A percentile compares a stretch with the other conserved stretches of the same genome.
These are phyloP conservation scores for Brachionichthys hirsutus DNA, from an alignment of 2,113 vertebrate genomes.

Conservation along the genomic window DNA sequence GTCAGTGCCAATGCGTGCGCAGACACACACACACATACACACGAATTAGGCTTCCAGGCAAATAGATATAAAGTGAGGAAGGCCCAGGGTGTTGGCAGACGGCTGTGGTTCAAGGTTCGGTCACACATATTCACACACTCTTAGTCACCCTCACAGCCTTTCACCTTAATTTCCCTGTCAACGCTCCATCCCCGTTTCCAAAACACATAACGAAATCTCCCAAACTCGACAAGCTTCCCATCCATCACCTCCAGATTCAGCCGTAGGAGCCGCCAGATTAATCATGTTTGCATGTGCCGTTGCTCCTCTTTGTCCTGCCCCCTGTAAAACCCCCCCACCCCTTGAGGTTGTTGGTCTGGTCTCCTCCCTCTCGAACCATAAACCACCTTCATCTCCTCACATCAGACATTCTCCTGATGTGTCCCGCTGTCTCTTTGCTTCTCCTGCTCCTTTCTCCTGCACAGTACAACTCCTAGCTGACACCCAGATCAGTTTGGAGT, in stretches of 20 bases:
- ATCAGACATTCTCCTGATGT: conserved; percentile 40
- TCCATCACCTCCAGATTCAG: conserved; percentile 25
- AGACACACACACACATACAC: conserved; percentile 6
- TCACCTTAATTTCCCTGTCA: conserved; percentile 21
- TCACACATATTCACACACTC: conserved; percentile 32
- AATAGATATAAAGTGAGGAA: conserved; percentile 46
- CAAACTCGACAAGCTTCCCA: conserved; percentile 1
- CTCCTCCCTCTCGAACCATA: conserved; percentile 53
- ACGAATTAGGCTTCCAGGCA: conserved; percentile 29
- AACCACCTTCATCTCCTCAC: conserved; percentile 47
- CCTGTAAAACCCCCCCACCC: conserved; percentile 56
- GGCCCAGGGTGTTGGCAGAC: conserved; percentile 66
- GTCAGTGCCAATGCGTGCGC: conserved; percentile 29
- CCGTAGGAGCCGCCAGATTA: conserved; percentile 20
- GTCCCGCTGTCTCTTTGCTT: conserved; percentile 2
- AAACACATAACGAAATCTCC: conserved; percentile 16
- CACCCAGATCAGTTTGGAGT: conserved; percentile 62
- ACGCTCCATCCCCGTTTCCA: conserved; percentile 3
- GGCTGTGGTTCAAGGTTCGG: conserved; percentile 62
- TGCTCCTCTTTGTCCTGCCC: conserved; percentile 18
- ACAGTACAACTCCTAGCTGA: conserved; percentile 58
- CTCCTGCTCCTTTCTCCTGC: conserved; percentile 15
- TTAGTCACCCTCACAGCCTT: conserved; percentile 29
- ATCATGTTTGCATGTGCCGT: conserved; percentile 14
- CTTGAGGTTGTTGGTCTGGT: conserved; percentile 28